Conservation (phyloP, 2,113 vertebrate genomes). For the Plecotus auritus region DNA sequence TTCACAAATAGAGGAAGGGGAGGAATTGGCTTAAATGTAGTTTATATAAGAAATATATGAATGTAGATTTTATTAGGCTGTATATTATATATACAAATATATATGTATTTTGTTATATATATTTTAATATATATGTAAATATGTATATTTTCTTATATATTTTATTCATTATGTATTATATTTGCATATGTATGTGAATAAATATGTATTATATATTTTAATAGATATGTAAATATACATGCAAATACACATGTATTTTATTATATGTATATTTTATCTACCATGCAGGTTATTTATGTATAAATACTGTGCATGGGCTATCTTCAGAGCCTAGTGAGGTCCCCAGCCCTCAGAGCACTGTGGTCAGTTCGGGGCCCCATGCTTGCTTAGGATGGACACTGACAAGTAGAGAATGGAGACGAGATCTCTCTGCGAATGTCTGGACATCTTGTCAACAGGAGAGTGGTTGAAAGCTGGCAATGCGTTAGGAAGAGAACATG, state of each 20-base stretch:
- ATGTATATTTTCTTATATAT: no score
- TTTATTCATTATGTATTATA: no score
- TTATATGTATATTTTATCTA: not conserved
- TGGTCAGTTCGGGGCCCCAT: not conserved
- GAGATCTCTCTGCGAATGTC: not conserved
- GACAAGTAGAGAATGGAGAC: not conserved
- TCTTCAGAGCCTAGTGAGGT: not conserved
- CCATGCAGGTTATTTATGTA: not conserved
- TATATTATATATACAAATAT: not conserved
- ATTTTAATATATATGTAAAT: not conserved
- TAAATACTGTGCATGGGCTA: not conserved
- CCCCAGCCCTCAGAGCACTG: not conserved
- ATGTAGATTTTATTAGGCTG: not conserved
- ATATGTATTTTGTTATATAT: not conserved
- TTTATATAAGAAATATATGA: not conserved
- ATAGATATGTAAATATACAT: not conserved
- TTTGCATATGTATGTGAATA: no score
- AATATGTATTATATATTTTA: no score
- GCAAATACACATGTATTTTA: not conserved
- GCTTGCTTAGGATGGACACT: not conserved
- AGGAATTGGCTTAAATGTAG: not conserved
- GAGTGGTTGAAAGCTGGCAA: not conserved
- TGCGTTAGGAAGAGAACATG: not conserved
- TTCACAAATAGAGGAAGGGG: not conserved
- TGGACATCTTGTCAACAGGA: not conserved